These are phyloP conservation scores for Uloborus plumipes DNA, from an alignment of 2,888 invertebrate genomes.

Conservation along the genomic window DNA sequence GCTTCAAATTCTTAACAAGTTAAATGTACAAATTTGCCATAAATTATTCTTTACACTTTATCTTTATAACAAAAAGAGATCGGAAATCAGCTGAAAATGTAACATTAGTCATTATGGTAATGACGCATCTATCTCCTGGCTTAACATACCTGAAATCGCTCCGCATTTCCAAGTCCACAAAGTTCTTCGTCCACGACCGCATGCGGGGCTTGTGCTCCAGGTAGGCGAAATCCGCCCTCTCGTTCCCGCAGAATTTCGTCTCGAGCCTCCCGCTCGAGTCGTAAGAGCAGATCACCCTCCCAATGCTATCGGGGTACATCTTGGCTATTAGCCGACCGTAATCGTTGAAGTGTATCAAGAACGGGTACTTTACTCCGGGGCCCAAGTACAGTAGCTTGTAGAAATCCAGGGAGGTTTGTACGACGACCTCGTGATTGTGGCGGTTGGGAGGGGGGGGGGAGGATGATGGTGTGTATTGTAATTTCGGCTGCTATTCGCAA, in stretches of 20 bases:
- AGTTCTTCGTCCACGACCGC: constrained; percentile 66
- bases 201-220: constrained; percentile 68
- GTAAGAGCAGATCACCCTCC: constrained; percentile 88
- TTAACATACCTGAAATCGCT: constrained; percentile 65
- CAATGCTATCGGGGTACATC: constrained; percentile 91
- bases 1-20: no score
- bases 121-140: no score
- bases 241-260: constrained; percentile 70
- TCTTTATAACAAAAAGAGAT: no score
- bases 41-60: no score
- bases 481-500: constrained; percentile 89
- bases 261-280: constrained; percentile 84
- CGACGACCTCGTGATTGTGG: constrained; percentile 89
- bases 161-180: constrained; percentile 66
- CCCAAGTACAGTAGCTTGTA: constrained; percentile 86
- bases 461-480: constrained; percentile 87
- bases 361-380: constrained; percentile 79
- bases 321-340: constrained; percentile 86
- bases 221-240: constrained; percentile 69
- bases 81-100: no score
- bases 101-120: no score
- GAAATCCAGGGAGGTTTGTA: constrained; percentile 93
- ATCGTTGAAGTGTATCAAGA: constrained; percentile 92
- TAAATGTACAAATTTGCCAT: no score
- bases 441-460: constrained; percentile 93